Evolutionary conservation across 2,113 vertebrate species (phyloP), one percentile per base, ranked within the genome.

Genomic region (Strix uralensis): DNA sequence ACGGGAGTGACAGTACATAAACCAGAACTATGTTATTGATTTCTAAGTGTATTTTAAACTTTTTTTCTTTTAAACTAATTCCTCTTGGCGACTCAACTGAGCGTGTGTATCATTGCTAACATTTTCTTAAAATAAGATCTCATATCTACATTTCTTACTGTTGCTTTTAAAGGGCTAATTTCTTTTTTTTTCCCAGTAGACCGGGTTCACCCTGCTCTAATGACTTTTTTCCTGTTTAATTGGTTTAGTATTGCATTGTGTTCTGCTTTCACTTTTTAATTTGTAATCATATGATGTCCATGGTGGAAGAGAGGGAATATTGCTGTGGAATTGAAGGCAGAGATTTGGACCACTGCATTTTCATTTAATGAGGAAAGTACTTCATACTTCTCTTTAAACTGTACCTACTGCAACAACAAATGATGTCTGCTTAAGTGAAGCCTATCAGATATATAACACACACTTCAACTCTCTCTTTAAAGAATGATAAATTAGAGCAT

Each of bases 181-280:
- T 49, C 2, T 27, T 55, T 27, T 46, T 57, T 54, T 67, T n/a
- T 63, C 30, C 19, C 27, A 40, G 47, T 67, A 75, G 73, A 32
- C 52, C 69, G 2, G 62, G 40, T 65, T 87, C 57, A 32, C 87
- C 40, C 62, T 61, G 40, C 44, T 91, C 73, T 85, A 21, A 0
- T 91, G 57, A 89, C 86, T 79, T 86, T 82, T 69, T 71, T 55
- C 86, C 30, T 29, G 40, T 91, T 86, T 88, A 96, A 94, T 94
- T 94, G 87, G 58, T 93, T 81, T 58, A 61, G 34, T 61, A 82
- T 49, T 49, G 84, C 47, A 22, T 19, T 79, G 54, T 6, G 1
- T 79, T 91, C 57, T 82, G 78, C 84, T 90, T 91, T 90, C 58
- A 62, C 44, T 72, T 85, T 85, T 93, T 93, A 95, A 88, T 87